Evolutionary conservation across 1,140 invertebrate genomes (phyloP).

Genomic region (Saccostrea echinata): DNA sequence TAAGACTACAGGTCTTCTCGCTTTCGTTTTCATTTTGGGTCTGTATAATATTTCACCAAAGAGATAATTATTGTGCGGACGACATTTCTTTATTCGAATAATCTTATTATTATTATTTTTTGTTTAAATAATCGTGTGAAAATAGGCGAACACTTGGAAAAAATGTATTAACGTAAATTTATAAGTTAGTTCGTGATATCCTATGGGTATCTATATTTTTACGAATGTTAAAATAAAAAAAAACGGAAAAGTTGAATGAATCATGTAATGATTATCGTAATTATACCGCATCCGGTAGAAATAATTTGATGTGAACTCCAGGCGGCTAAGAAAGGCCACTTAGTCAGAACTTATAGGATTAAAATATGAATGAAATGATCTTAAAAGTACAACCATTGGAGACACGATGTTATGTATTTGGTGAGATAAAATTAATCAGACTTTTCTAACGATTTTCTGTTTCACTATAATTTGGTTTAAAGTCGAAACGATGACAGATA

Average conservation of each 20-base stretch:
- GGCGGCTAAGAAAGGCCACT: conserved; percentile 6
- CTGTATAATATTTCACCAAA: background rate
- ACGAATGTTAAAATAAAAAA: conserved; percentile 22
- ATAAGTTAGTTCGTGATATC: background rate
- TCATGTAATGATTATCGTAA: conserved; percentile 26
- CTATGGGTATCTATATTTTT: conserved; percentile 33
- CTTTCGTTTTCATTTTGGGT: conserved; percentile 7
- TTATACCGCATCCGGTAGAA: background rate
- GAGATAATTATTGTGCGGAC: background rate
- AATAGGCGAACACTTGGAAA: background rate
- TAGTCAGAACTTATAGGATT: conserved; percentile 32
- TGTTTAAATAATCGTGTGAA: background rate
- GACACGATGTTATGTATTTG: conserved; percentile 9
- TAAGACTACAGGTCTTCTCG: background rate
- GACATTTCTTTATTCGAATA: background rate
- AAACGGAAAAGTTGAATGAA: conserved; percentile 34
- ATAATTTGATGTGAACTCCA: background rate
- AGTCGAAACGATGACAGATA: background rate
- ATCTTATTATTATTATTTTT: background rate
- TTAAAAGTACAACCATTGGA: background rate
- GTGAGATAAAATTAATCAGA: conserved; percentile 26
- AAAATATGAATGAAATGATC: conserved; percentile 11
- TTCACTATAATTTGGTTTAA: background rate
- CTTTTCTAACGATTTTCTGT: background rate
- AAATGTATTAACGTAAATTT: background rate